Conservation (phyloP, 37 sponge, comb jelly and placozoan species). For the Aphrocallistes beatrix region DNA sequence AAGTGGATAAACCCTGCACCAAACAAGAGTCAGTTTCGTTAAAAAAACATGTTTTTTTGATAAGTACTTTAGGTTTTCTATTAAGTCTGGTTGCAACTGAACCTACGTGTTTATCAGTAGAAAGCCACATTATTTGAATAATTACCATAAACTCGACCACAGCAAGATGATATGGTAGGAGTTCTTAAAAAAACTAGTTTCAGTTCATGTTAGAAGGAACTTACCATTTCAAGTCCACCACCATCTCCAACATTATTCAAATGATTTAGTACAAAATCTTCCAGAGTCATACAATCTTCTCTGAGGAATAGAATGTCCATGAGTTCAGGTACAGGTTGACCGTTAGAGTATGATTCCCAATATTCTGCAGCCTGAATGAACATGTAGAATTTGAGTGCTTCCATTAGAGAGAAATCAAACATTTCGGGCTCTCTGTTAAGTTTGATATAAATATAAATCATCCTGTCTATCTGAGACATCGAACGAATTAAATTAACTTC, state of each 20-base stretch:
- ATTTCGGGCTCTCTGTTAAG: not conserved
- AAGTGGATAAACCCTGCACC: too few relatives aligned
- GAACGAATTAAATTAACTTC: not conserved
- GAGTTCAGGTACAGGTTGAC: not conserved
- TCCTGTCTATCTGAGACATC: not conserved
- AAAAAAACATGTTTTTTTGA: too few relatives aligned
- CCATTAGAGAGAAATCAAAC: constrained; percentile 13
- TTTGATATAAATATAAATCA: not conserved
- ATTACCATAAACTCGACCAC: too few relatives aligned
- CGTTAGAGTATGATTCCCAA: not conserved
- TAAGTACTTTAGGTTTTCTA: too few relatives aligned
- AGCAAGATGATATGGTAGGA: too few relatives aligned
- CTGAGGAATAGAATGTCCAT: not conserved
- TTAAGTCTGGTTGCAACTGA: too few relatives aligned
- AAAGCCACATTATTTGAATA: too few relatives aligned
- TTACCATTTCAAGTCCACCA: constrained; percentile 7
- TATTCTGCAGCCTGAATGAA: not conserved
- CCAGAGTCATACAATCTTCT: not conserved
- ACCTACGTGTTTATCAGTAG: too few relatives aligned
- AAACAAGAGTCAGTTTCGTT: too few relatives aligned
- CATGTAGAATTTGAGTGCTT: constrained; percentile 14
- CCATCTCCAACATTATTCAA: not conserved
- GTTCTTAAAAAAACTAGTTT: too few relatives aligned
- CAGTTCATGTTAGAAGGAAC: too few relatives aligned
- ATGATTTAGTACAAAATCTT: not conserved